These are phyloP conservation scores for Trogon surrucura DNA, from an alignment of 2,113 vertebrate genomes.

Conservation along the genomic window DNA sequence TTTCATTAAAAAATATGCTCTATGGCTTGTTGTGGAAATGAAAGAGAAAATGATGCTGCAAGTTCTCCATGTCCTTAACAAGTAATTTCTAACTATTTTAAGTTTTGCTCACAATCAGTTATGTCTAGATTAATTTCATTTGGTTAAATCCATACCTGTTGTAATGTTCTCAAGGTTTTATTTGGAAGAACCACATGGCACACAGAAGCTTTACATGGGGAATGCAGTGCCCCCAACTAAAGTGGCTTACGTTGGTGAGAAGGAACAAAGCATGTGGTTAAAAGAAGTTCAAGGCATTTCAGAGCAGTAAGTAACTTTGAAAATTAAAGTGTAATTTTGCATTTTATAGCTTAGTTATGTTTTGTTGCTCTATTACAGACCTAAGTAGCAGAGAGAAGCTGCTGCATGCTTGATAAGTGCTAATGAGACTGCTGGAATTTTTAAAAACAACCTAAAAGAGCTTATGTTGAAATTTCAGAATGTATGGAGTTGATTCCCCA, in stretches of 20 bases:
- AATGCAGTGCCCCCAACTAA: conserved; percentile 83
- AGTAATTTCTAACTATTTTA: background rate
- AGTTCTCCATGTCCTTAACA: background rate
- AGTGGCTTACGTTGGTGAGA: conserved; percentile 84
- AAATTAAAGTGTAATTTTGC: background rate
- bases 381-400: background rate
- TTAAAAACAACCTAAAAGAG: background rate
- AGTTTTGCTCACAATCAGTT: background rate
- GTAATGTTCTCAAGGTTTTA: conserved; percentile 79
- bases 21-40: background rate
- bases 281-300: conserved; percentile 93
- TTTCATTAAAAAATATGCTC: background rate
- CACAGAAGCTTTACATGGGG: conserved; percentile 85
- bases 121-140: background rate
- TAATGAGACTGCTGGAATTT: background rate
- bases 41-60: background rate
- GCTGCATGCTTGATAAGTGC: background rate
- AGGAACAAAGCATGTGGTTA: conserved; percentile 89
- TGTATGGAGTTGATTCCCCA: background rate
- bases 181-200: conserved; percentile 86
- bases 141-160: background rate
- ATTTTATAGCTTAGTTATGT: background rate
- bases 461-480: background rate
- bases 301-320: conserved; percentile 85
- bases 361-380: background rate